These are phyloP conservation scores for Oscheius sp. DNA, from an alignment of 2,888 invertebrate genomes.

Conservation along the genomic window DNA sequence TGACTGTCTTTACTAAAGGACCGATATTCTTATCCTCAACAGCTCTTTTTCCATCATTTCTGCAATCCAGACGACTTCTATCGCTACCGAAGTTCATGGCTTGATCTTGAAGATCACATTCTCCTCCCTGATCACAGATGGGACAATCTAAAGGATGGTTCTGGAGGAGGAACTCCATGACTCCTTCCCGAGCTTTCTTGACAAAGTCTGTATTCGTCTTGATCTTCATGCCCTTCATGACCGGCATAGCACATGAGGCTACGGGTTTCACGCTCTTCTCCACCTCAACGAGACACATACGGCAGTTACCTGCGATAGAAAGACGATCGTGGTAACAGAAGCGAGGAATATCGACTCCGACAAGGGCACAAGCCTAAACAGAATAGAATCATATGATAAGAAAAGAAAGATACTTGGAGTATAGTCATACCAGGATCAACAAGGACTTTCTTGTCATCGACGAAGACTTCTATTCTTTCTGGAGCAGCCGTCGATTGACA, in stretches of 20 bases:
- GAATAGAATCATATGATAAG: background rate
- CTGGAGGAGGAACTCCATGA: constrained; percentile 97
- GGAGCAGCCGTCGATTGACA: constrained; percentile 61
- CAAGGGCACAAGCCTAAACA: constrained; percentile 79
- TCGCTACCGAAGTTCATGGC: constrained; percentile 94
- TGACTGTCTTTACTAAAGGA: constrained; percentile 94
- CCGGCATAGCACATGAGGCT: constrained; percentile 99
- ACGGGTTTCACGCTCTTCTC: constrained; percentile 97
- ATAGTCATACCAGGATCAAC: constrained; percentile 97
- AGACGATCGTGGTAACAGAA: constrained; percentile 99
- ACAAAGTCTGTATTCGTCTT: constrained; percentile 97
- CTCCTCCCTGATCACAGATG: constrained; percentile 93
- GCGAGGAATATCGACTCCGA: constrained; percentile 95
- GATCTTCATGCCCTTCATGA: constrained; percentile 94
- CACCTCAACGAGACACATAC: constrained; percentile 99
- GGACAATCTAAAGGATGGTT: constrained; percentile 99
- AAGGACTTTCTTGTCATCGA: constrained; percentile 92
- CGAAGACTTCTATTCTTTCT: constrained; percentile 79
- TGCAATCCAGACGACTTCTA: constrained; percentile 76
- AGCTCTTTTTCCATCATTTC: constrained; percentile 75
- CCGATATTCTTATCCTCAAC: constrained; percentile 99
- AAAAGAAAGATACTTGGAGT: constrained; percentile 79
- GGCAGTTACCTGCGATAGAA: constrained; percentile 97
- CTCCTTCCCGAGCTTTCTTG: constrained; percentile 75
- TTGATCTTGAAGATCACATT: constrained; percentile 86